Evolutionary conservation across 2,797 vertebrate genomes (phyloP).

Genomic region (Notolepis coatsorum): DNA sequence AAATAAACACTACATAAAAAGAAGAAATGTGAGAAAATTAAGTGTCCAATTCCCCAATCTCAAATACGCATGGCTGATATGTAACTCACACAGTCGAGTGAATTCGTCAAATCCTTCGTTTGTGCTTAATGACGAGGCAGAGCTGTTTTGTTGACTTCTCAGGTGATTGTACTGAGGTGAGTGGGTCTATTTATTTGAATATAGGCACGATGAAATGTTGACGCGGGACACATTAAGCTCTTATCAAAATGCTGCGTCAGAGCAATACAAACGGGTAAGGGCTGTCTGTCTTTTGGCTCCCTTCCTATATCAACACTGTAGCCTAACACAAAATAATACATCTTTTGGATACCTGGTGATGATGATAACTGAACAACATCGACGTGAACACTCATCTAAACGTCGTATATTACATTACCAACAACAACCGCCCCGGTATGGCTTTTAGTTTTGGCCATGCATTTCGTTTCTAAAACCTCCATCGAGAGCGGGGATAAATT

Average conservation of each 20-base stretch:
- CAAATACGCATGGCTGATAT: background rate
- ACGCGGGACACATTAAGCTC: slow-evolving; percentile 26
- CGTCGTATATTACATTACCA: background rate
- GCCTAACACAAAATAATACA: slow-evolving; percentile 62
- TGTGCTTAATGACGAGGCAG: background rate
- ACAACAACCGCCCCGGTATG: too few species aligned
- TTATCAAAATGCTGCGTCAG: background rate
- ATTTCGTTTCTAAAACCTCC: slow-evolving; percentile 38
- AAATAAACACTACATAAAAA: background rate
- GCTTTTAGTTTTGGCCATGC: slow-evolving; percentile 4
- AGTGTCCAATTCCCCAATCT: slow-evolving; percentile 16
- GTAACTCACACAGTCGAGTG: slow-evolving; percentile 18
- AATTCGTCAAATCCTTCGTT: background rate
- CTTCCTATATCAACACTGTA: slow-evolving; percentile 38
- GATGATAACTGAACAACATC: slow-evolving; percentile 51
- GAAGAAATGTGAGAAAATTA: too few species aligned
- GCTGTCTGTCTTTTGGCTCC: slow-evolving; percentile 49
- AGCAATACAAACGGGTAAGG: too few species aligned
- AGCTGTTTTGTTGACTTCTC: background rate
- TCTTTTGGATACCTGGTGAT: slow-evolving; percentile 63
- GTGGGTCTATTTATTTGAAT: slow-evolving; percentile 14
- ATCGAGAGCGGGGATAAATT: background rate
- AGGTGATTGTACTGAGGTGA: background rate
- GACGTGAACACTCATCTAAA: slow-evolving; percentile 27
- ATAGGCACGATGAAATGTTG: slow-evolving; percentile 14